A percentile compares a stretch with the other conserved stretches of the same genome.
These are phyloP conservation scores for Peucedramus taeniatus DNA, from an alignment of 2,113 vertebrate genomes.

Conservation along the genomic window DNA sequence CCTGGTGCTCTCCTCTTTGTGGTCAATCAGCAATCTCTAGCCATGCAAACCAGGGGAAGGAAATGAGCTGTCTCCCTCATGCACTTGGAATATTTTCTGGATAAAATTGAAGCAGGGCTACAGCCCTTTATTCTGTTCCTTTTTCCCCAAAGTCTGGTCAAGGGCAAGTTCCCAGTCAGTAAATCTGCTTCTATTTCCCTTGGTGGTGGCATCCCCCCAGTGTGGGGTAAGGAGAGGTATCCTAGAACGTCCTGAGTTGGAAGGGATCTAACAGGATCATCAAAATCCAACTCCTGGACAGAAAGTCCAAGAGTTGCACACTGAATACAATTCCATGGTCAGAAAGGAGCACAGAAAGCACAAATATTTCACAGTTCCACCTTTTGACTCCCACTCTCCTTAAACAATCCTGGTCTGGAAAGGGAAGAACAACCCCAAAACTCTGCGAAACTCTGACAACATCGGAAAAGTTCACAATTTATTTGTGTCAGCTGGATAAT, in stretches of 20 bases:
- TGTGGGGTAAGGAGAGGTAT: not conserved
- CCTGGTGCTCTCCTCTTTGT: not conserved
- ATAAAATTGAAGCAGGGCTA: rapidly evolving
- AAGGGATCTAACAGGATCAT: not conserved
- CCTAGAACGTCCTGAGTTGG: not conserved
- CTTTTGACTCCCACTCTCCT: not conserved
- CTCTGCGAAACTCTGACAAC: not conserved
- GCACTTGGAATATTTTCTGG: not conserved
- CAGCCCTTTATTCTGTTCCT: not conserved
- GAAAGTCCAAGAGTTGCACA: not conserved
- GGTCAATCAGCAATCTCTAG: not conserved
- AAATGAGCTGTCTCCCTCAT: not conserved
- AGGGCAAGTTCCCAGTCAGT: not conserved
- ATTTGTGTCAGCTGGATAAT: rapidly evolving
- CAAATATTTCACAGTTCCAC: not conserved
- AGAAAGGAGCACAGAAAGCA: not conserved
- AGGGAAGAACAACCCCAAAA: not conserved
- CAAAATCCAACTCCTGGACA: not conserved
- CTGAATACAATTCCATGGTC: rapidly evolving
- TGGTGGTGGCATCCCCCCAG: not conserved
- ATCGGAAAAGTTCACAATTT: not conserved
- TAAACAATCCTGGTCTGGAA: not conserved
- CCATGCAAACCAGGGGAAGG: not conserved
- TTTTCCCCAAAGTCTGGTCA: not conserved
- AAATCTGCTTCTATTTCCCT: not conserved